Evolutionary conservation across 2,888 invertebrate species (phyloP).

Genomic region (Chelonus formosanus): DNA sequence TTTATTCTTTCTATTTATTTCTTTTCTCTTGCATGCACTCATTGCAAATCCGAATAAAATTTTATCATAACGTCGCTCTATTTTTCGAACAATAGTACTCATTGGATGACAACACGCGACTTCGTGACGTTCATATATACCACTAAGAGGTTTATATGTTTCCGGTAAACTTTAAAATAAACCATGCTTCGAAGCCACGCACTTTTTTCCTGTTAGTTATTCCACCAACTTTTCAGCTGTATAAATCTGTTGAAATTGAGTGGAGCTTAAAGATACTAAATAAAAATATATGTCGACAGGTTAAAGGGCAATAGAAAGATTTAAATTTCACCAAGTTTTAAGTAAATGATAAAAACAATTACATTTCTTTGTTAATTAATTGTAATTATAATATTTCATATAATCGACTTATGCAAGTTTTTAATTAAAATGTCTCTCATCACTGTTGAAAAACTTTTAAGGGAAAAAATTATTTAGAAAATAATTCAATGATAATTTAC

Average conservation of each 20-base stretch:
- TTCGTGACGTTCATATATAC: constrained; percentile 16
- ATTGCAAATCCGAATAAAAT: constrained; percentile 28
- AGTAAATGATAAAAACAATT: too few relatives aligned
- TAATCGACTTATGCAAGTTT: too few relatives aligned
- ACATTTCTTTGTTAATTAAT: too few relatives aligned
- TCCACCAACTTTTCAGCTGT: constrained; percentile 1
- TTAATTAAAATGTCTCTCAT: too few relatives aligned
- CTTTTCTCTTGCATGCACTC: constrained; percentile 8
- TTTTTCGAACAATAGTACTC: constrained; percentile 34
- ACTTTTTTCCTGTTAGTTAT: neutral
- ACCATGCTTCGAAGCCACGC: constrained; percentile 3
- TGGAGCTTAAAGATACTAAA: too few relatives aligned
- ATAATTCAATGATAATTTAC: too few relatives aligned
- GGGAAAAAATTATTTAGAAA: too few relatives aligned
- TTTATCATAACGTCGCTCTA: constrained; percentile 31
- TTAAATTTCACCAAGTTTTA: too few relatives aligned
- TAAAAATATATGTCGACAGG: too few relatives aligned
- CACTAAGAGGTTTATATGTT: constrained; percentile 20
- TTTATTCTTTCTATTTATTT: constrained; percentile 14
- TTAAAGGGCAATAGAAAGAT: constrained; percentile 1
- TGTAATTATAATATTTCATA: too few relatives aligned
- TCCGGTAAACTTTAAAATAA: constrained; percentile 18
- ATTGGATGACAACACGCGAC: constrained; percentile 31
- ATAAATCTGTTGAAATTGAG: neutral
- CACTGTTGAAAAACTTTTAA: too few relatives aligned